Percentiles rank a stretch among this genome's conserved stretches.
These are phyloP conservation scores for Myotis davidii DNA, from an alignment of 2,113 vertebrate species.

Conservation along the genomic window DNA sequence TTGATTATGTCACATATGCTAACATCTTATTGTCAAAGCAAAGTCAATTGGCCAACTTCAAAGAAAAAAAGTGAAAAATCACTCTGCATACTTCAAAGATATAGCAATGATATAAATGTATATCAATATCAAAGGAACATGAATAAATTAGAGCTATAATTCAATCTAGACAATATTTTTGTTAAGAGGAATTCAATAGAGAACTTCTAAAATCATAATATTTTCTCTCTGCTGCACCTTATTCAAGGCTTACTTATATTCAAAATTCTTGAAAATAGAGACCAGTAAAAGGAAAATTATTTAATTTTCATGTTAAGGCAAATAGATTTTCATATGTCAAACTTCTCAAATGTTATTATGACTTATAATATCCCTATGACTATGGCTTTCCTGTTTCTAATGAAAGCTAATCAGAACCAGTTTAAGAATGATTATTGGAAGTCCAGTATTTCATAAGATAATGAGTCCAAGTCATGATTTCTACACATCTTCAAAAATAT, in stretches of 20 bases:
- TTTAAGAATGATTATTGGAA: neutral
- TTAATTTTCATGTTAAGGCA: neutral
- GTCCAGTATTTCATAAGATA: neutral
- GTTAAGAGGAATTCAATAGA: neutral
- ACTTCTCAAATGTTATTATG: neutral
- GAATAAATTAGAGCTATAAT: slow-evolving; percentile 37
- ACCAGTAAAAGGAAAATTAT: neutral
- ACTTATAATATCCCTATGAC: neutral
- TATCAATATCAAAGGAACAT: neutral
- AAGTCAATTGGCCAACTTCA: neutral
- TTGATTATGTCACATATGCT: neutral
- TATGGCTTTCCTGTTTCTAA: neutral
- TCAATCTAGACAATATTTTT: neutral
- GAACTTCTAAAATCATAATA: neutral
- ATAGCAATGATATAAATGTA: neutral
- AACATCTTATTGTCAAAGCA: slow-evolving; percentile 16
- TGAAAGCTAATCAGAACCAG: neutral
- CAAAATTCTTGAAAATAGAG: neutral
- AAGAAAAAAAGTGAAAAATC: neutral
- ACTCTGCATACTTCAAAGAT: neutral
- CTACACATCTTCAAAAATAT: neutral
- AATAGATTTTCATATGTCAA: neutral
- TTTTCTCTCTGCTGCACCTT: neutral
- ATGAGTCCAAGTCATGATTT: neutral
- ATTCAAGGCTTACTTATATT: neutral